Evolutionary conservation across 1,140 invertebrate species (phyloP).

Genomic region (Drosophila tristis): DNA sequence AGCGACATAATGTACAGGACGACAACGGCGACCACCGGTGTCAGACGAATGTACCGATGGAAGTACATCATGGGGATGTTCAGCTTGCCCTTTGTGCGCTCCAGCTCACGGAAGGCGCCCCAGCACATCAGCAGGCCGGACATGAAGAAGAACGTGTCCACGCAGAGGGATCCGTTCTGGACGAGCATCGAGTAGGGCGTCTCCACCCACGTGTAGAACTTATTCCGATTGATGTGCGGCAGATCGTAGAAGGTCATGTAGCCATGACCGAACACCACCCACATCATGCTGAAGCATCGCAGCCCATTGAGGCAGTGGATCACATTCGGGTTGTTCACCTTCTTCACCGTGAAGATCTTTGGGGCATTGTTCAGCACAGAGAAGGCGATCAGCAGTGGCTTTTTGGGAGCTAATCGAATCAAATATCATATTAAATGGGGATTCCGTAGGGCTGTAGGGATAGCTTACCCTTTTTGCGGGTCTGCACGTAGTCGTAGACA

Average conservation of each 20-base stretch:
- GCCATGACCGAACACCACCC: slow-evolving; percentile 88
- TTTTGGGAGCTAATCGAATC: slow-evolving; percentile 47
- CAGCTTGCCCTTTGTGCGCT: slow-evolving; percentile 86
- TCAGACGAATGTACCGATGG: slow-evolving; percentile 86
- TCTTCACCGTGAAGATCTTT: slow-evolving; percentile 78
- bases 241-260: slow-evolving; percentile 76
- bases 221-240: slow-evolving; percentile 73
- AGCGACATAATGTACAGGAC: slow-evolving; percentile 85
- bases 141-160: slow-evolving; percentile 89
- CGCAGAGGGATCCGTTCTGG: slow-evolving; percentile 87
- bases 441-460: not conserved
- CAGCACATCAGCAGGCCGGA: slow-evolving; percentile 89
- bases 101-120: slow-evolving; percentile 87
- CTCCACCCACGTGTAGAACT: slow-evolving; percentile 73
- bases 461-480: slow-evolving; percentile 61
- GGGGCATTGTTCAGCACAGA: slow-evolving; percentile 77
- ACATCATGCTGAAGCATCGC: slow-evolving; percentile 87
- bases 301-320: slow-evolving; percentile 86
- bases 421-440: not conserved
- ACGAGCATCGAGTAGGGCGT: slow-evolving; percentile 86
- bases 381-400: slow-evolving; percentile 66
- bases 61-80: slow-evolving; percentile 85
- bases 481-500: slow-evolving; percentile 74
- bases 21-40: slow-evolving; percentile 86
- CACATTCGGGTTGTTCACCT: slow-evolving; percentile 72